Evolutionary conservation across 2,113 vertebrate genomes (phyloP), one percentile per base, ranked within the genome.

Genomic region (Chionis minor): DNA sequence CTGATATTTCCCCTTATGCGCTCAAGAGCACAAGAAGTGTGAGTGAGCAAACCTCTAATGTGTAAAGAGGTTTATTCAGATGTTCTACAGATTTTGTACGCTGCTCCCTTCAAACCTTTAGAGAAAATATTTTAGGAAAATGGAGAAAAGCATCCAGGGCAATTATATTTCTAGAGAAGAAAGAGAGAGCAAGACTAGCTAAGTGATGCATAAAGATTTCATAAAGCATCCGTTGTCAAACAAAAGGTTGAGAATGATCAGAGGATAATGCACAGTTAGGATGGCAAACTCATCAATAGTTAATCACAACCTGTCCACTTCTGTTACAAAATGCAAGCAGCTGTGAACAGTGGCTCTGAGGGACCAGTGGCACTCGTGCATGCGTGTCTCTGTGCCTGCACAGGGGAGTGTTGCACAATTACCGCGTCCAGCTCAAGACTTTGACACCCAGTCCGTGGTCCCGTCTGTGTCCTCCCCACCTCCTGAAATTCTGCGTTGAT

Each of bases 171-270:
- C 97, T 93, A 94, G 78, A 96, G 93, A 95, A 97, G 62, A 94
- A 93, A 92, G 56, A 75, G 69, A 91, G 56, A 93, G 89, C 88
- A 49, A 97, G 86, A 96, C 81, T 96, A 94, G 92, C 88, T 97
- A 97, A 98, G 97, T 96, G 94, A 98, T 97, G 92, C 96, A 98
- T 98, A 97, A 98, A 98, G 98, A 98, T 98, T 99, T 99, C 97
- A 98, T 98, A 96, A 97, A 96, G 95, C 91, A 96, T 96, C 95
- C 91, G 12, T 97, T 97, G 98, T 98, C 98, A 98, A 98, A 97
- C 79, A 80, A 81, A 93, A 95, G 92, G 90, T 80, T 97, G 93
- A 92, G 81, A 91, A 87, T 89, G 81, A 97, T 94, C 94, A 92
- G 92, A 96, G 59, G 91, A 96, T 97, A 97, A 97, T 97, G 97